Percentiles rank a stretch among this genome's conserved stretches.
phyloP scores from a whole-genome alignment of 2,113 vertebrate genomes.

The Marmota monax region DNA sequence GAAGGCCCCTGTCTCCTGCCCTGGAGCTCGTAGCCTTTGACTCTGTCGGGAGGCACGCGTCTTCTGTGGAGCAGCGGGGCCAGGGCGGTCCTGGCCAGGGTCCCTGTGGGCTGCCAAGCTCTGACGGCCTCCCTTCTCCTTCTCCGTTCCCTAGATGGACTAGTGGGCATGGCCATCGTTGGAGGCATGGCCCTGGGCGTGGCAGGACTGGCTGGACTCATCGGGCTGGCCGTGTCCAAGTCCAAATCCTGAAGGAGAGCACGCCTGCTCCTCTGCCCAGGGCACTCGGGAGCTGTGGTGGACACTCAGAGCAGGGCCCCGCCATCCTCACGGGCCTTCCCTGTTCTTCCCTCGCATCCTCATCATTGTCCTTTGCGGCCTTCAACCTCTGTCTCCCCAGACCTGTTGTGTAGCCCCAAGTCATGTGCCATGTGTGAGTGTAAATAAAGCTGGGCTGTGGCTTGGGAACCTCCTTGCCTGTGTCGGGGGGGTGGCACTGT shows the following conservation, averaged over 20 bases:
- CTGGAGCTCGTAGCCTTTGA: background rate
- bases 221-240: conserved; percentile 94
- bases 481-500: background rate
- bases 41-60: background rate
- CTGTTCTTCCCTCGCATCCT: background rate
- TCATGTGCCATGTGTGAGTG: conserved; percentile 63
- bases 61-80: background rate
- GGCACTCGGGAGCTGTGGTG: background rate
- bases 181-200: conserved; percentile 94
- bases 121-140: conserved; percentile 39
- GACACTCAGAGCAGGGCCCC: background rate
- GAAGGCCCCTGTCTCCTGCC: background rate
- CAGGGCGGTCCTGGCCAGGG: too few relatives aligned
- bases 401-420: conserved; percentile 17
- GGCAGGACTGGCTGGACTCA: conserved; percentile 93
- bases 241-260: conserved; percentile 89
- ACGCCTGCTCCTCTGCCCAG: background rate
- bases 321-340: background rate
- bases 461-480: conserved; percentile 22
- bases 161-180: conserved; percentile 96
- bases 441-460: conserved; percentile 77
- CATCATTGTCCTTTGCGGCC: background rate
- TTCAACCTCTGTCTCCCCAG: background rate
- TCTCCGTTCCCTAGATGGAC: conserved; percentile 88
- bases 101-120: background rate